Conservation (phyloP, 2,888 invertebrate species). For the Carabus problematicus region DNA sequence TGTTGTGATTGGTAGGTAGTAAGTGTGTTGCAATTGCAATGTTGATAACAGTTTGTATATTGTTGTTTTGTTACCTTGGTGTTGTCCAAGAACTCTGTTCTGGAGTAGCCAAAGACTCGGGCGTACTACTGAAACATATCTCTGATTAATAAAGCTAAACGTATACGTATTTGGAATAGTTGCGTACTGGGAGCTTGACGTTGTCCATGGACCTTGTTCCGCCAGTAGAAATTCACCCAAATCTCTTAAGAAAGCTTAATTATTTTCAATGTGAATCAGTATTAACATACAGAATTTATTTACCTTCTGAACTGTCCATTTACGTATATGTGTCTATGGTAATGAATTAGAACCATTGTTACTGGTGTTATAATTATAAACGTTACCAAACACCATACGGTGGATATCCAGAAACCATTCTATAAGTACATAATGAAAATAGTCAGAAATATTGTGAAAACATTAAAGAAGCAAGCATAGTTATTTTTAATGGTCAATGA, state of each 20-base stretch:
- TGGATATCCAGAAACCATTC: conserved; percentile 54
- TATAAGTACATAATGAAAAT: conserved; percentile 47
- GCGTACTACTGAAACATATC: conserved; percentile 19
- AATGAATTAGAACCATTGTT: conserved; percentile 48
- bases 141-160: not conserved
- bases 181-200: conserved; percentile 31
- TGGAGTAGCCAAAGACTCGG: conserved; percentile 30
- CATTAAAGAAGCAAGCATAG: not conserved
- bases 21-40: not conserved
- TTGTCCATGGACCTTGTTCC: conserved; percentile 33
- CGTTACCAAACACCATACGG: conserved; percentile 56
- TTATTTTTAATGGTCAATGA: not conserved
- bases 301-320: conserved; percentile 34
- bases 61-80: conserved; percentile 45
- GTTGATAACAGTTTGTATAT: not conserved
- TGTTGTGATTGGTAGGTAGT: too few relatives aligned
- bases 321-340: conserved; percentile 17
- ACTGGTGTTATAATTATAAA: conserved; percentile 56
- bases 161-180: not conserved
- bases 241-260: conserved; percentile 23
- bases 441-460: not conserved
- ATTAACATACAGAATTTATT: not conserved
- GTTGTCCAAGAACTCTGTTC: conserved; percentile 48
- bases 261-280: conserved; percentile 10
- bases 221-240: conserved; percentile 31